These are phyloP conservation scores for Bathybates hornii DNA, from an alignment of 2,113 vertebrate species.

Conservation along the genomic window DNA sequence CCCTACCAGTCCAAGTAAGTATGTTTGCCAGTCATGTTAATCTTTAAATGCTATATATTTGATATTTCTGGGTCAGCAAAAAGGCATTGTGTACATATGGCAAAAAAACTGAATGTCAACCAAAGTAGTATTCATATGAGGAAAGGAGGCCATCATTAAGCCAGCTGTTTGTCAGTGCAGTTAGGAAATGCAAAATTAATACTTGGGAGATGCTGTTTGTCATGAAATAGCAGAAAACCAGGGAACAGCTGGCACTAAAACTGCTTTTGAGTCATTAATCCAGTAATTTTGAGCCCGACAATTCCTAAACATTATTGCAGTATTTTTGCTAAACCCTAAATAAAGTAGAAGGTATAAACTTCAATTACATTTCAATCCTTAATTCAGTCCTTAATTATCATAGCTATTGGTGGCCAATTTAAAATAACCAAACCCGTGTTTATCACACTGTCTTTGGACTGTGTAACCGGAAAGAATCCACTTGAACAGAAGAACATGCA, in stretches of 20 bases:
- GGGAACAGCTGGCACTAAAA: background rate
- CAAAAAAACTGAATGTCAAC: background rate
- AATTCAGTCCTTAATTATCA: background rate
- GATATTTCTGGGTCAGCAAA: background rate
- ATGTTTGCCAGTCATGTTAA: background rate
- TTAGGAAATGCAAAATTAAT: background rate
- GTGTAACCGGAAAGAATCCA: background rate
- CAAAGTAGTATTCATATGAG: background rate
- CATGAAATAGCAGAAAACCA: background rate
- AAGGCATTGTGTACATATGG: background rate
- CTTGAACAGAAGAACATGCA: background rate
- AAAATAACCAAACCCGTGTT: background rate
- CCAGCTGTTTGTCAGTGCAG: background rate
- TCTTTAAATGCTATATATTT: background rate
- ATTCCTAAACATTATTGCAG: background rate
- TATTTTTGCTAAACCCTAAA: background rate
- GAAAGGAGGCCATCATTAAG: background rate
- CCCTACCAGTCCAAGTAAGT: constrained; percentile 96
- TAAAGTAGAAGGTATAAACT: background rate
- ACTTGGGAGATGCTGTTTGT: background rate
- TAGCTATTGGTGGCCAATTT: background rate
- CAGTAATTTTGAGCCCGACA: background rate
- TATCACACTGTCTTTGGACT: background rate
- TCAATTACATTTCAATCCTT: background rate
- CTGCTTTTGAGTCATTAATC: background rate